Evolutionary conservation across 2,113 vertebrate species (phyloP), one percentile per base, ranked within the genome.

Genomic region (Condylura cristata): DNA sequence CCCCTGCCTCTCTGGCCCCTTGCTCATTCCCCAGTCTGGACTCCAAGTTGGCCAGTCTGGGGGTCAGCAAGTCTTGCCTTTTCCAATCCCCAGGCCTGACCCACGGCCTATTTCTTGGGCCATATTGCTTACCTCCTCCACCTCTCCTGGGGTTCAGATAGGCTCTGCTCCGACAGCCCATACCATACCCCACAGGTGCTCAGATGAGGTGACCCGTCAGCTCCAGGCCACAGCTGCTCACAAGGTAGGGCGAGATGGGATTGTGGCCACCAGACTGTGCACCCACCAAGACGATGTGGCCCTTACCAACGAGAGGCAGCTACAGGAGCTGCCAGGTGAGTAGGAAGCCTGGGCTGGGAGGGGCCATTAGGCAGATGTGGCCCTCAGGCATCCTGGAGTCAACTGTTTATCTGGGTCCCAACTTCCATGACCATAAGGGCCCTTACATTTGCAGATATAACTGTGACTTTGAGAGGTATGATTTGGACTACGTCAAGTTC

Each of bases 281-380:
- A 99, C 99, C 0, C 99, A 99, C 97, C 99, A 99, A 97, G 99
- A 99, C 61, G 99, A 99, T 0, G 99, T 99, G 80, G 99, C 99
- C 93, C 97, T 99, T 76, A 99, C 99, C 16, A 99, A 99, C 0
- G 97, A 99, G 93, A 99, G 97, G 74, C 72, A 98, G 85, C 98
- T 99, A 71, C 98, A 98, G 72, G 98, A 99, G 91, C 98, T 99
- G 1, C 97, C 99, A 97, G 99, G 99, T 99, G 86, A 97, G 95
- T 41, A 65, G 81, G 37, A 74, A 20, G 8, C 78, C 61, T 10
- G 72, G 51, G 28, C 61, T 37, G 60, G 70, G 53, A 89, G 30
- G 56, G 61, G 61, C 71, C 60, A 10, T 44, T 11, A 72, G 44
- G 26, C 70, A 79, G 58, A 30, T n/a, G 5, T 74, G 7, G n/a